phyloP scores from a whole-genome alignment of 2,888 invertebrate species.

The Furcula furcula region DNA sequence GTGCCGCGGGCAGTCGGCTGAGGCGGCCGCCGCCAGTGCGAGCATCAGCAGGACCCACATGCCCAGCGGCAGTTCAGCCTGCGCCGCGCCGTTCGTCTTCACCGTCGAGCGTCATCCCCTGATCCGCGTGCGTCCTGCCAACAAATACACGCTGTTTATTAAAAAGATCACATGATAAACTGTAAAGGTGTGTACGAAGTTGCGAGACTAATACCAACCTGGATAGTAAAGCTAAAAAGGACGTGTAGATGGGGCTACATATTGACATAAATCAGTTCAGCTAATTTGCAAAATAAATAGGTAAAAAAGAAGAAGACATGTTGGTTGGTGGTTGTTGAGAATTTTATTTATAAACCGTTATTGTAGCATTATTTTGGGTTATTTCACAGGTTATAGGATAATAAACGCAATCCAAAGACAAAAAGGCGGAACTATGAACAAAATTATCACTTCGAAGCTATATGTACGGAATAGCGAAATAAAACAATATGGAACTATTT shows the following conservation, averaged over 20 bases:
- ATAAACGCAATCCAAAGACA: background rate
- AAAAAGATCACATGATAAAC: too few species aligned
- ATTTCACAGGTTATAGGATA: too few species aligned
- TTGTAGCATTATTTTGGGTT: too few species aligned
- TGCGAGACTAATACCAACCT: too few species aligned
- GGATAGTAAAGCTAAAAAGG: too few species aligned
- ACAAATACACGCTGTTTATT: slow-evolving; percentile 33
- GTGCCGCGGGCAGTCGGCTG: slow-evolving; percentile 86
- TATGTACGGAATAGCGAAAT: background rate
- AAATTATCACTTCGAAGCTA: background rate
- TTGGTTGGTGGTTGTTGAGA: too few species aligned
- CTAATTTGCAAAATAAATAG: too few species aligned
- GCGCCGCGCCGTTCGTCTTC: slow-evolving; percentile 68
- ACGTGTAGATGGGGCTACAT: too few species aligned
- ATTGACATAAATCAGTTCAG: too few species aligned
- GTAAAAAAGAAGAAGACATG: too few species aligned
- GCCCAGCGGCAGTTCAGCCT: slow-evolving; percentile 74
- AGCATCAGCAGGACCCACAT: slow-evolving; percentile 82
- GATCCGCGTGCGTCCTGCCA: slow-evolving; percentile 48
- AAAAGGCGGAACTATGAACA: background rate
- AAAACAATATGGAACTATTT: background rate
- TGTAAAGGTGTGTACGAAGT: too few species aligned
- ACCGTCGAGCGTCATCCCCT: slow-evolving; percentile 68
- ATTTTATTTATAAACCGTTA: too few species aligned
- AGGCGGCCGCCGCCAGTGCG: slow-evolving; percentile 72